Evolutionary conservation across 2,888 invertebrate species (phyloP).

Genomic region (Sphaerophoria rueppellii): DNA sequence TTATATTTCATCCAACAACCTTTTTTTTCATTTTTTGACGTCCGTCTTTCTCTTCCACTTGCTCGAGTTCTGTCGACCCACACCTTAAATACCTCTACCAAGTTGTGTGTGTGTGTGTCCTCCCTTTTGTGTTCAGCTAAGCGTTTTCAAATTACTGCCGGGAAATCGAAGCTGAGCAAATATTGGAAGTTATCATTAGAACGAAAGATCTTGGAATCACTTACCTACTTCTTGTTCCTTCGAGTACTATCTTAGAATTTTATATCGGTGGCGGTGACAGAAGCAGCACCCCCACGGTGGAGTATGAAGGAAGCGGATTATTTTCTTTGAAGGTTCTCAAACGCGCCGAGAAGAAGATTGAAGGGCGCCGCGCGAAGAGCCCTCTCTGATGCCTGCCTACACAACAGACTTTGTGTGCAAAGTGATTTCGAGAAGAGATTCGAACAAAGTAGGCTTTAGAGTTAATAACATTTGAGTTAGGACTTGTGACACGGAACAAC

Average conservation of each 20-base stretch:
- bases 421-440: background rate
- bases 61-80: background rate
- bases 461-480: conserved; percentile 60
- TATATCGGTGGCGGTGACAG: background rate
- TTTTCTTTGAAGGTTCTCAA: conserved; percentile 48
- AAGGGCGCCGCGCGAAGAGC: background rate
- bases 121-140: conserved; percentile 42
- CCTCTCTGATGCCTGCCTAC: background rate
- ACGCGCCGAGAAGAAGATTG: background rate
- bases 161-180: conserved; percentile 69
- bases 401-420: background rate
- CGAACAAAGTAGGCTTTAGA: conserved; percentile 29
- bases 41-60: background rate
- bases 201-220: conserved; percentile 41
- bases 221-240: conserved; percentile 27
- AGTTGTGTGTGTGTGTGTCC: background rate
- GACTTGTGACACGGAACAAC: conserved; percentile 44
- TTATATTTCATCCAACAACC: conserved; percentile 41
- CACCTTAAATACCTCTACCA: background rate
- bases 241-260: background rate
- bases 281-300: background rate
- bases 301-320: conserved; percentile 38
- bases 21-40: background rate
- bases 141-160: conserved; percentile 48
- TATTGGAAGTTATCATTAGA: conserved; percentile 66